Evolutionary conservation across 2,113 vertebrate species (phyloP), one percentile per base, ranked within the genome.

Genomic region (Macrotis lagotis): DNA sequence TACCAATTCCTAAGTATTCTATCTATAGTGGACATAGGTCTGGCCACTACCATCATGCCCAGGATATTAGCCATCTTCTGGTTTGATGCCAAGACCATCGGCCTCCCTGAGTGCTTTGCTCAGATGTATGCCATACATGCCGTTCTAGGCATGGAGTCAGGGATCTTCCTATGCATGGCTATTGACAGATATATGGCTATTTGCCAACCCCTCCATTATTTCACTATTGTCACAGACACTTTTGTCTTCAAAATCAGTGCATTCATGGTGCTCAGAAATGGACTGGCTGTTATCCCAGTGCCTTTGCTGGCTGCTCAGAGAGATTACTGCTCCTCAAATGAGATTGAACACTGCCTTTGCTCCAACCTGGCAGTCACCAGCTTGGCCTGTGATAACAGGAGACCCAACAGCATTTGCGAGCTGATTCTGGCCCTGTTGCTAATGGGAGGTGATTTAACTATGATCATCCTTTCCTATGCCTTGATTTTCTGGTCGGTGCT

Each of bases 131-230:
- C n/a, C 51, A 96, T 96, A 44, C 96, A 96, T 48, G 51, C 8
- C 22, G 96, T 95, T 94, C 53, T 97, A 31, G 28, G 22, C 31
- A 96, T 95, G 96, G 96, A 97, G 26, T 96, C 96, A 37, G 91
- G 96, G 8, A 94, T 95, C 19, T 97, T 97, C n/a, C 24, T 96
- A 49, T 97, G 93, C 66, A 95, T 96, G 96, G 93, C 96, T 66
- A 22, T 97, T 48, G 96, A 97, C n/a, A 96, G 96, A 51, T 97
- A 96, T 50, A 50, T 95, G 74, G 96, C 95, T 1, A 96, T 97
- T 55, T 96, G 96, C 19, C 37, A 0, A 90, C 95, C 96, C 3
- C 50, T 96, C 28, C 24, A 2, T 1, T 97, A 97, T 25, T 5
- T 91, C 47, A 95, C 94, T 2, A 48, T 96, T 47, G 44, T 97